Evolutionary conservation across 2,113 vertebrate genomes (phyloP), one percentile per base, ranked within the genome.

Genomic region (Verasper variegatus): DNA sequence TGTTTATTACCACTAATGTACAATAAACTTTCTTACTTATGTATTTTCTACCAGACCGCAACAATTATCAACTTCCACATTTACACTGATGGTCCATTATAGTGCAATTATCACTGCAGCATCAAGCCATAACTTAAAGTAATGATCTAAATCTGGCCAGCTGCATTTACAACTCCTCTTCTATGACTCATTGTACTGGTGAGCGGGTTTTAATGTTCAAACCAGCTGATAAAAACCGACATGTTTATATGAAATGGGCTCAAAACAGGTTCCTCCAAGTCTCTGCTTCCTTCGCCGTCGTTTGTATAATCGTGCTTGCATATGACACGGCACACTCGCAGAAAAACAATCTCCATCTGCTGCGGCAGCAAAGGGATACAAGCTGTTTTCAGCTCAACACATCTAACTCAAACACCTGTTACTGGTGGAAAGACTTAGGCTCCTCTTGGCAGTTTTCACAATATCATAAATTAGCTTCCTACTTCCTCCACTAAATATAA

Each of bases 331-430:
- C 84, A 81, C 84, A 77, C 85, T 83, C 51, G 1, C 74, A 81
- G 80, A 86, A 81, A 90, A 80, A 81, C 63, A 74, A 82, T 85
- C 88, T 92, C 91, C 91, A 91, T 93, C 91, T 94, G 93, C 75
- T 84, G 87, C 68, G 24, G 89, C 31, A 77, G 78, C 74, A 85
- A 90, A 81, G 61, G 82, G 89, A 88, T 83, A 84, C 92, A 91
- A 92, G 91, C 91, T 92, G 91, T 91, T 91, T 86, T 88, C 78
- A 76, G 83, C 85, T 83, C 80, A 82, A 85, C 86, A 90, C 86
- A 84, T 92, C 86, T 78, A 87, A 86, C 82, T 85, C 78, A 67
- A 75, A 84, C 90, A 92, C 92, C 88, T 93, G 90, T 83, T 90
- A 84, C 82, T 84, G 85, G 79, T 63, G 68, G 86, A 87, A 64